Base-by-base conservation (phyloP, 2,888 invertebrate genomes). In the Eupithecia centaureata region DNA sequence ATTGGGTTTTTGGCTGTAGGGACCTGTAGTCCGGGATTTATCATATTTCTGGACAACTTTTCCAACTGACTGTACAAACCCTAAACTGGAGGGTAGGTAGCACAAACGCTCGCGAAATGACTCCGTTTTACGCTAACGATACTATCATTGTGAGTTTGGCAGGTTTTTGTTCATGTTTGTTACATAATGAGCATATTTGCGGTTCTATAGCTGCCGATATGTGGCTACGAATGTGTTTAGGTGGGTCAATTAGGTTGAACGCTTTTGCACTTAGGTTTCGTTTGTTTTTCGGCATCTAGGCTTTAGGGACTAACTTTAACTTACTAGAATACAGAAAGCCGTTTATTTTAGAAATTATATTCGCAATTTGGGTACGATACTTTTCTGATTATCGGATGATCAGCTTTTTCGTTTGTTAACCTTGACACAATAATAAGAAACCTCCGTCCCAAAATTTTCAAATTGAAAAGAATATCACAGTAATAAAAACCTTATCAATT, bases 111-210 rank as follows among this genome's bases (percentile, higher is more conserved):
- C 77, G 71, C 61, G 64, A 69, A 79, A 79, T 74, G 77, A 75
- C 73, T 71, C 75, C 78, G 81, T 82, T 73, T 78, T 75, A 76
- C 77, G 79, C 78, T 83, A 85, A 86, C 83, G 83, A 79, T 82
- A 85, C 82, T 82, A 83, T 81, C 77, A 77, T 76, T 78, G 77
- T 74, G 79, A 81, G 81, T 82, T 83, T 82, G 75, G 75, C 75
- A 71, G 76, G 73, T 74, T 73, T 74, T 73, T 76, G 73, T 71
- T 73, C 70, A 73, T 71, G 70, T 69, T 63, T 60, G 67, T 68
- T 66, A 68, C 61, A 64, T 75, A 76, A 76, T 73, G 74, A 69
- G 59, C 56, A 66, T 62, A 68, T 76, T 74, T 74, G 69, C 66
- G 12, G 30, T 12, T 18, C 56, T 57, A 52, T 5, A 15, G 30